Conservation (phyloP, 2,797 vertebrate genomes). For the Cynopterus sphinx region DNA sequence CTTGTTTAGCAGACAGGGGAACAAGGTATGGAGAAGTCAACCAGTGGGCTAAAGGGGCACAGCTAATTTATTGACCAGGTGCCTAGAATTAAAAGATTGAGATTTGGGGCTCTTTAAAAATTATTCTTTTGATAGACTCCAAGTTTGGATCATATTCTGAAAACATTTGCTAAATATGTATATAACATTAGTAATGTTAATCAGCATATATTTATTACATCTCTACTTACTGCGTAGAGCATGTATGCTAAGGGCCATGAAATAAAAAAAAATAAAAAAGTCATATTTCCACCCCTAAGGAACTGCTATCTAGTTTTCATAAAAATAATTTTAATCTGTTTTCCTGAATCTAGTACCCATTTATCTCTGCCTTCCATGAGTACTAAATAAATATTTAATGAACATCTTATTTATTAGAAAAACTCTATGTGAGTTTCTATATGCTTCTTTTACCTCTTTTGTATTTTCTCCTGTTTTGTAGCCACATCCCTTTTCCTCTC, state of each 20-base stretch:
- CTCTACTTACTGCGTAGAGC: background rate
- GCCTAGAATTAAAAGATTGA: background rate
- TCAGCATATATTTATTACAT: background rate
- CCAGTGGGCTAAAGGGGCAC: background rate
- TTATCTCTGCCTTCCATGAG: background rate
- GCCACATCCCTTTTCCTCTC: background rate
- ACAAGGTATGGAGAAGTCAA: background rate
- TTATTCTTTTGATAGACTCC: background rate
- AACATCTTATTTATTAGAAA: background rate
- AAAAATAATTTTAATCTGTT: background rate
- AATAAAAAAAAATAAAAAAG: background rate
- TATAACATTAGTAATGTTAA: background rate
- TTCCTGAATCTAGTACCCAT: background rate
- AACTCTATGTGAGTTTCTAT: background rate
- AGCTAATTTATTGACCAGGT: background rate
- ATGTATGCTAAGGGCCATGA: background rate
- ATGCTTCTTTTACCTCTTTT: background rate
- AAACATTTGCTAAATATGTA: background rate
- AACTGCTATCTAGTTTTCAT: background rate
- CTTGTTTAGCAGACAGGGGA: background rate
- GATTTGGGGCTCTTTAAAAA: background rate
- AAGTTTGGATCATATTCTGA: background rate
- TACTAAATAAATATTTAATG: constrained; percentile 23
- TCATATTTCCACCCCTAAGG: background rate
- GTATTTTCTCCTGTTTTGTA: background rate